Evolutionary conservation across 2,888 invertebrate species (phyloP).

Genomic region (Lithophane ornitopus): DNA sequence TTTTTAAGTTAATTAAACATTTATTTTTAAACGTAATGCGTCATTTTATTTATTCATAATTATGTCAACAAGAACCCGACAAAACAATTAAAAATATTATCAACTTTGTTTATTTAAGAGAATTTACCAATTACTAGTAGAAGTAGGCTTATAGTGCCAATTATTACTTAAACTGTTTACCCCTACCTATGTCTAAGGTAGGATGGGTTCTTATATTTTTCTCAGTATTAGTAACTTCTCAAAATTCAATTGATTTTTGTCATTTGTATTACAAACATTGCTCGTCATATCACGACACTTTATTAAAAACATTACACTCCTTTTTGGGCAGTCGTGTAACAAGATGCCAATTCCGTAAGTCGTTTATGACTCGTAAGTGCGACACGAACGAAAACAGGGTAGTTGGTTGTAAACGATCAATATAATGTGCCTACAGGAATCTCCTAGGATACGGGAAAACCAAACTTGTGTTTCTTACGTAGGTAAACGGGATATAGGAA

Average conservation of each 20-base stretch:
- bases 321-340: too few relatives aligned
- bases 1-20: too few relatives aligned
- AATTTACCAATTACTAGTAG: too few relatives aligned
- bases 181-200: too few relatives aligned
- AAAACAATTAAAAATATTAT: too few relatives aligned
- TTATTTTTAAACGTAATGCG: too few relatives aligned
- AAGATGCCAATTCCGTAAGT: constrained; percentile 25
- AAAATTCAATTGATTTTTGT: background rate
- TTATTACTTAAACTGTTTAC: too few relatives aligned
- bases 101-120: too few relatives aligned
- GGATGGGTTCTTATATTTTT: background rate
- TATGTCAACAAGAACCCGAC: too few relatives aligned
- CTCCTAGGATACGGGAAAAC: constrained; percentile 73
- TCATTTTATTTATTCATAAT: too few relatives aligned
- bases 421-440: constrained; percentile 64
- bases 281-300: constrained; percentile 8
- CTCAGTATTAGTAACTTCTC: background rate
- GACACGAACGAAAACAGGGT: constrained; percentile 42
- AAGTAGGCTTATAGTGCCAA: too few relatives aligned
- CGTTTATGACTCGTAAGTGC: constrained; percentile 21
- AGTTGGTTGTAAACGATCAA: constrained; percentile 58
- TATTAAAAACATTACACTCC: too few relatives aligned
- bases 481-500: constrained; percentile 38
- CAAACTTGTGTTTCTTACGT: constrained; percentile 58
- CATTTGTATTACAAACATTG: background rate